Conservation (phyloP, 2,797 vertebrate genomes). For the Pterois miles region DNA sequence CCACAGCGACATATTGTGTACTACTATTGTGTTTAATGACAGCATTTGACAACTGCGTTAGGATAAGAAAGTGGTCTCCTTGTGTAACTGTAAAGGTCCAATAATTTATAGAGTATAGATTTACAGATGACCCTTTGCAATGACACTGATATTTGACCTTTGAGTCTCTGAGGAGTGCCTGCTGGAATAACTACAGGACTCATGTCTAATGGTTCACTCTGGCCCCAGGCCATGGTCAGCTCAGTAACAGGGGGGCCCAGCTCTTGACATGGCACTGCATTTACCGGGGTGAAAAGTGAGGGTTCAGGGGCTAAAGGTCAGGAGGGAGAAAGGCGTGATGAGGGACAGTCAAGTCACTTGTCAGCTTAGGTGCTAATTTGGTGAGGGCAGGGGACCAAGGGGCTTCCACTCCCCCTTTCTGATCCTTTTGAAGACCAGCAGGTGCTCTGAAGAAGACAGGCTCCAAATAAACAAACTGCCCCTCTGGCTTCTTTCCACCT, state of each 20-base stretch:
- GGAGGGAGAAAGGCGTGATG: conserved; percentile 20
- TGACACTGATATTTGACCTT: conserved; percentile 59
- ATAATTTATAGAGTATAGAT: conserved; percentile 41
- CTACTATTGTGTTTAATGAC: not conserved
- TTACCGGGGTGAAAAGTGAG: conserved; percentile 46
- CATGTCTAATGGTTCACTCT: conserved; percentile 39
- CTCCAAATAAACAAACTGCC: conserved; percentile 36
- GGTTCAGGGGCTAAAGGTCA: conserved; percentile 51
- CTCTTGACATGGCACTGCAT: conserved; percentile 34
- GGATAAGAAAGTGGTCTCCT: conserved; percentile 10
- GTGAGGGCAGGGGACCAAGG: conserved; percentile 45
- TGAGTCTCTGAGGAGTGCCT: conserved; percentile 35
- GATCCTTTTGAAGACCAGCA: conserved; percentile 48
- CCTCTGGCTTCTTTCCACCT: not conserved
- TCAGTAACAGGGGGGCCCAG: conserved; percentile 17
- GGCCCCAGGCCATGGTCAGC: conserved; percentile 31
- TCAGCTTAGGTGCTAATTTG: conserved; percentile 58
- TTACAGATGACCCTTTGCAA: conserved; percentile 47
- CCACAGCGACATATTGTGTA: not conserved
- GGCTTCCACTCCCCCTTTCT: conserved; percentile 24
- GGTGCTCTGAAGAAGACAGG: conserved; percentile 41
- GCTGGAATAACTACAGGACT: conserved; percentile 57
- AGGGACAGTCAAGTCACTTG: conserved; percentile 41
- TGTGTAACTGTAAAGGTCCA: conserved; percentile 28
- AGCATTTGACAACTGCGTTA: not conserved